Percentiles rank a stretch among this genome's conserved stretches.
phyloP scores from a whole-genome alignment of 2,113 vertebrate species.

The Peromyscus polionotus region DNA sequence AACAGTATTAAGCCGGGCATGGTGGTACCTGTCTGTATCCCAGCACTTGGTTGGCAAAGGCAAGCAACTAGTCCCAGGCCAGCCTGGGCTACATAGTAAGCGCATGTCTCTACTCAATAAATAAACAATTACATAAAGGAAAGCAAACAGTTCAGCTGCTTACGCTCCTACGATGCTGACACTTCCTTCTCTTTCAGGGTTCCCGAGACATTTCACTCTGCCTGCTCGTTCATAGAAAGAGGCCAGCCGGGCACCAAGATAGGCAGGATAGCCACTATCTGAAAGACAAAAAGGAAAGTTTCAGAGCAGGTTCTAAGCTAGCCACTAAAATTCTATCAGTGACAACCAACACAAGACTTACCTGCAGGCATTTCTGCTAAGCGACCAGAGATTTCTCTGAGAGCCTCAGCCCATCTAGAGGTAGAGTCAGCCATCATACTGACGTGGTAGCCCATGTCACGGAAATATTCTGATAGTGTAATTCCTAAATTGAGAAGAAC shows the following conservation, averaged over 20 bases:
- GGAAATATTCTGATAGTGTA: constrained; percentile 98
- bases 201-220: constrained; percentile 98
- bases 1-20: not conserved
- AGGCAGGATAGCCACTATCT: constrained; percentile 99
- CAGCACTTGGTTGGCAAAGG: not conserved
- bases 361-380: constrained; percentile 99
- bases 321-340: not conserved
- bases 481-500: constrained; percentile 90
- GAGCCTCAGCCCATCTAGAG: constrained; percentile 98
- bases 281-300: constrained; percentile 74
- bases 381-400: constrained; percentile 98
- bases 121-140: not conserved
- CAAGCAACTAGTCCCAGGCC: not conserved
- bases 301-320: not conserved
- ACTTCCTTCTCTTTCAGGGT: constrained; percentile 97
- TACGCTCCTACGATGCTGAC: constrained; percentile 99
- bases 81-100: not conserved
- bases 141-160: constrained; percentile 84
- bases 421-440: constrained; percentile 99
- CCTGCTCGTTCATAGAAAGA: constrained; percentile 98
- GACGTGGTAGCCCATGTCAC: constrained; percentile 99
- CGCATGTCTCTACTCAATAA: not conserved
- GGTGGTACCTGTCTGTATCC: not conserved
- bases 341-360: constrained; percentile 81
- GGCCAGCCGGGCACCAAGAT: constrained; percentile 96